Evolutionary conservation across 2,888 invertebrate species (phyloP).

Genomic region (Bembecia ichneumoniformis): DNA sequence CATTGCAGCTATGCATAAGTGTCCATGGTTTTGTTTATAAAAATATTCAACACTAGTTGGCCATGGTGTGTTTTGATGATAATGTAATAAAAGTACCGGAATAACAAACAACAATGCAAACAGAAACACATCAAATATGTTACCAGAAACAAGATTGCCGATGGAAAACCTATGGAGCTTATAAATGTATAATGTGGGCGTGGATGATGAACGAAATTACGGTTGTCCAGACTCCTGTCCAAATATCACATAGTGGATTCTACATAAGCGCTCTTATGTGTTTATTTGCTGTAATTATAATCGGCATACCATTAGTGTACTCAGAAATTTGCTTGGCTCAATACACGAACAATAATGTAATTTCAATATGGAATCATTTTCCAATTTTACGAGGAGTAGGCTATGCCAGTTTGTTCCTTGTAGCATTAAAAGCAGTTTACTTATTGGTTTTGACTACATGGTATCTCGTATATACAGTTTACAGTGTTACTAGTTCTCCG

Average conservation of each 20-base stretch:
- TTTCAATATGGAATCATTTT: constrained; percentile 52
- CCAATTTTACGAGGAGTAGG: constrained; percentile 48
- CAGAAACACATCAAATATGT: constrained; percentile 16
- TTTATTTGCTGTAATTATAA: constrained; percentile 31
- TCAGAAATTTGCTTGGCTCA: constrained; percentile 57
- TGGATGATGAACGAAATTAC: constrained; percentile 55
- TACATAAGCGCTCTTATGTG: constrained; percentile 34
- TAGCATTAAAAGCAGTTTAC: constrained; percentile 38
- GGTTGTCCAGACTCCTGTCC: constrained; percentile 30
- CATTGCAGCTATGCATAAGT: no score
- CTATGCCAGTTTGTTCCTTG: constrained; percentile 36
- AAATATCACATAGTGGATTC: constrained; percentile 43
- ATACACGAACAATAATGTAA: constrained; percentile 44
- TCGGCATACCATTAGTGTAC: constrained; percentile 53
- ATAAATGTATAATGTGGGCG: constrained; percentile 41
- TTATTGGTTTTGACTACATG: constrained; percentile 39
- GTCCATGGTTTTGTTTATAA: no score
- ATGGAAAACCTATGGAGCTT: constrained; percentile 42
- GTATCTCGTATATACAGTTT: constrained; percentile 49
- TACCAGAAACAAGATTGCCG: constrained; percentile 23
- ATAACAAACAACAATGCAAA: not conserved
- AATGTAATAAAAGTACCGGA: no score
- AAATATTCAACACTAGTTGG: no score
- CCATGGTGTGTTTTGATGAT: no score
- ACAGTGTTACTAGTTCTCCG: constrained; percentile 39